phyloP scores from a whole-genome alignment of 2,888 invertebrate genomes.

The Pollenia angustigena region DNA sequence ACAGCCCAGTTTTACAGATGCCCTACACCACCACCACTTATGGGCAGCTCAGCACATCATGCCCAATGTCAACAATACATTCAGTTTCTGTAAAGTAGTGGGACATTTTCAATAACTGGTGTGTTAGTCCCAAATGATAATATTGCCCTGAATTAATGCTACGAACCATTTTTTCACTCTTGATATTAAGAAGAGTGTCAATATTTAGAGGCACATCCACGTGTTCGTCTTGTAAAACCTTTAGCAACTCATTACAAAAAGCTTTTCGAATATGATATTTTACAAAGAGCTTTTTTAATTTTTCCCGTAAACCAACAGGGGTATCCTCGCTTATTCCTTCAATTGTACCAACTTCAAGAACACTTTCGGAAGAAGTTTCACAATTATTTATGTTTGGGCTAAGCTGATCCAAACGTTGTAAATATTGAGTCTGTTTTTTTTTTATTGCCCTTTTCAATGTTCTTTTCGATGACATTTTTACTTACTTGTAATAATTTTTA shows the following conservation, averaged over 20 bases:
- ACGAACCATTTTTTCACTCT: too few relatives aligned
- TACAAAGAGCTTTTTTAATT: conserved; percentile 13
- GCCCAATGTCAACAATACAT: too few relatives aligned
- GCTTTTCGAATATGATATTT: background rate
- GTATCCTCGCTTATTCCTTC: background rate
- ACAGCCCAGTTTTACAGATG: too few relatives aligned
- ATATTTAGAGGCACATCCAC: too few relatives aligned
- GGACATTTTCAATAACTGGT: background rate
- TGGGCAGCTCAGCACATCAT: too few relatives aligned
- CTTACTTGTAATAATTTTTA: background rate
- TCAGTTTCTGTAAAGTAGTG: conserved; percentile 27
- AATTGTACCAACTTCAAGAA: background rate
- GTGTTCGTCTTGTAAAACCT: too few relatives aligned
- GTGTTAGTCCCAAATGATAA: too few relatives aligned
- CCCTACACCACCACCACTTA: too few relatives aligned
- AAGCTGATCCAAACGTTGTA: conserved; percentile 36
- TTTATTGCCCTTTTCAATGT: conserved; percentile 44
- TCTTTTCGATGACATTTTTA: conserved; percentile 38
- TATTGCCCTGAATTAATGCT: too few relatives aligned
- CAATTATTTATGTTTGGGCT: conserved; percentile 44
- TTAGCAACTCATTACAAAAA: too few relatives aligned
- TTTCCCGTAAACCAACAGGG: conserved; percentile 3
- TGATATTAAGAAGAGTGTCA: too few relatives aligned
- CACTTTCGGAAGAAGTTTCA: conserved; percentile 23
- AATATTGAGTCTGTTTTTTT: conserved; percentile 47